These are phyloP conservation scores for Balaeniceps rex DNA, from an alignment of 2,113 vertebrate species.

Conservation along the genomic window DNA sequence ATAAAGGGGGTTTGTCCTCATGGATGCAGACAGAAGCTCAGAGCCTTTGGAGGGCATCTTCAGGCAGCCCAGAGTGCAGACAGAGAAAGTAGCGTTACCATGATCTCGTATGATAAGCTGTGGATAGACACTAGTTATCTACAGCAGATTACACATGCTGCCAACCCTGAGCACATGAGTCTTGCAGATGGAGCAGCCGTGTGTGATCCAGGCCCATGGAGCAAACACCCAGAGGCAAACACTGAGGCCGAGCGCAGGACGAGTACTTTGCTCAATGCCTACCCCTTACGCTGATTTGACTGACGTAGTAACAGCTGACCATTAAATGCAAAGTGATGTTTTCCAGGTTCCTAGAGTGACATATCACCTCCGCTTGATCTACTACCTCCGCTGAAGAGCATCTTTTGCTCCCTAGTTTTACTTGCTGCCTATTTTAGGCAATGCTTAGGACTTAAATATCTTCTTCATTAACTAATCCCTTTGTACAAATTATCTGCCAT, in stretches of 20 bases:
- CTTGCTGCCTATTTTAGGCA: background rate
- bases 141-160: background rate
- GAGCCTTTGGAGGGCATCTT: background rate
- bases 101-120: background rate
- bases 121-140: too few species aligned
- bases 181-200: accelerated
- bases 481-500: background rate
- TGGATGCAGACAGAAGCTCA: background rate
- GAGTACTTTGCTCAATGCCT: background rate
- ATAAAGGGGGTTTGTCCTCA: background rate
- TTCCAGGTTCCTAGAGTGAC: background rate
- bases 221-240: background rate
- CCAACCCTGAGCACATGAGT: background rate
- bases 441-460: background rate
- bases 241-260: accelerated
- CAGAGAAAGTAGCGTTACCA: background rate
- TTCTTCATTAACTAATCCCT: background rate
- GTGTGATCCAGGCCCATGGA: background rate
- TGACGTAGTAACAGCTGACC: background rate
- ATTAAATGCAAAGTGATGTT: background rate
- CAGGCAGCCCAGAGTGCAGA: background rate
- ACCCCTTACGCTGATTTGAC: background rate
- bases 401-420: background rate
- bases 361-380: background rate
- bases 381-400: background rate